Percentiles rank a stretch among this genome's conserved stretches.
phyloP scores from a whole-genome alignment of 2,888 invertebrate genomes.

The Cheilosia vulpina region DNA sequence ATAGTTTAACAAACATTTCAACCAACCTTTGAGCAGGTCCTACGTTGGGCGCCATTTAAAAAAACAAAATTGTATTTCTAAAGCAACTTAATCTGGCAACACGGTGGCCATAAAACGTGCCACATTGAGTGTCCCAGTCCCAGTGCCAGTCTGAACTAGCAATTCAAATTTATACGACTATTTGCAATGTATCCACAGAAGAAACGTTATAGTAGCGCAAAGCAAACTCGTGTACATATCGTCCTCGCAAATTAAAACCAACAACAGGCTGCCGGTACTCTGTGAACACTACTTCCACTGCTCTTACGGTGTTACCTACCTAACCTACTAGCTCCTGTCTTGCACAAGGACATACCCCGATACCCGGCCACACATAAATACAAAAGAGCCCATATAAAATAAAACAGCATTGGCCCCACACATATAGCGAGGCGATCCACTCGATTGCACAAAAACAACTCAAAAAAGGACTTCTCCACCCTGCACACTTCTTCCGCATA shows the following conservation, averaged over 20 bases:
- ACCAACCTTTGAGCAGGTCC: too few relatives aligned
- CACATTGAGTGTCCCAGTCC: slow-evolving; percentile 8
- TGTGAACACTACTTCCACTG: slow-evolving; percentile 22
- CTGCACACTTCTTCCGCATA: slow-evolving; percentile 1
- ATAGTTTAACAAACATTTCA: too few relatives aligned
- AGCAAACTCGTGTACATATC: slow-evolving; percentile 47
- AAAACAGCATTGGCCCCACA: slow-evolving; percentile 35
- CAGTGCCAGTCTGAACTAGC: background rate
- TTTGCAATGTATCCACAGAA: slow-evolving; percentile 15
- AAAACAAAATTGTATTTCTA: background rate
- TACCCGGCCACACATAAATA: slow-evolving; percentile 51
- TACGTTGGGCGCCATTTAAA: background rate
- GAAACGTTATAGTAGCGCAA: slow-evolving; percentile 17
- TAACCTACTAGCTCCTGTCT: background rate
- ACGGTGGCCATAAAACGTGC: slow-evolving; percentile 24
- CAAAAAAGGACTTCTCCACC: slow-evolving; percentile 35
- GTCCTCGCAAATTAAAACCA: slow-evolving; percentile 73
- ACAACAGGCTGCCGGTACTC: slow-evolving; percentile 63
- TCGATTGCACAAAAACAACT: slow-evolving; percentile 70
- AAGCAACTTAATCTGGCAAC: slow-evolving; percentile 51
- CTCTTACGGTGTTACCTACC: background rate
- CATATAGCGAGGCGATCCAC: slow-evolving; percentile 43
- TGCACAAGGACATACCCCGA: slow-evolving; percentile 19
- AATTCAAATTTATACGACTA: slow-evolving; percentile 46
- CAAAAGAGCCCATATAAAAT: slow-evolving; percentile 46